Evolutionary conservation across 2,888 invertebrate genomes (phyloP), one percentile per base, ranked within the genome.

Genomic region (Parapristionchus giblindavisi): DNA sequence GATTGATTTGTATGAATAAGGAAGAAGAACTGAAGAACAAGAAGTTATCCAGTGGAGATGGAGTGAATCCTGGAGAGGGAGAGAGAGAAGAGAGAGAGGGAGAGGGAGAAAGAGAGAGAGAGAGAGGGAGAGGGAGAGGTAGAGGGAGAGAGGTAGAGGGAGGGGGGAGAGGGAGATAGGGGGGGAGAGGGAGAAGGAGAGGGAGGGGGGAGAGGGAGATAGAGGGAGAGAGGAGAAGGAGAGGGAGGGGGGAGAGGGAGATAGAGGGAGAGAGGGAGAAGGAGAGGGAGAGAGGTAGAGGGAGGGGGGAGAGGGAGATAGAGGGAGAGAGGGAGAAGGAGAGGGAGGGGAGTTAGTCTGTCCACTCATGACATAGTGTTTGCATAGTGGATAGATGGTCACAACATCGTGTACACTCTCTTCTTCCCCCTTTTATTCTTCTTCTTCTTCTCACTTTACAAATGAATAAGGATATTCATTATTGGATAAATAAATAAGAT

Each of bases 61-160:
- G 66, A 52, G 36, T 34, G 40, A 40, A 68, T 34, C n/a, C 21
- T n/a, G 56, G 56, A 52, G 52, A 32, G 52, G 52, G 52, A 38
- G 34, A 34, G 68, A n/a, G 34, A 51, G 51, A 34, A 68, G 52
- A 51, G 51, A 38, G 24, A 6, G 24, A 6, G 56, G 24, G n/a
- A 60, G 60, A 60, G 60, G 17, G 61, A 21, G 61, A 48, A 48
- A 38, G 29, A 52, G 24, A 48, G 48, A 48, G 21, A 21, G 48
- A n/a, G n/a, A n/a, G n/a, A n/a, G n/a, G n/a, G n/a, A n/a, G n/a
- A n/a, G n/a, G n/a, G n/a, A n/a, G 48, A 48, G 48, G 21, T 11
- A 48, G 48, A 48, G 48, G 48, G 48, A 21, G 48, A 48, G 48
- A 48, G 48, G 21, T 11, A 48, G 48, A 48, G 48, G 21, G 48